Base-by-base conservation (phyloP, 2,888 invertebrate species). In the Drosophila ustulata region DNA sequence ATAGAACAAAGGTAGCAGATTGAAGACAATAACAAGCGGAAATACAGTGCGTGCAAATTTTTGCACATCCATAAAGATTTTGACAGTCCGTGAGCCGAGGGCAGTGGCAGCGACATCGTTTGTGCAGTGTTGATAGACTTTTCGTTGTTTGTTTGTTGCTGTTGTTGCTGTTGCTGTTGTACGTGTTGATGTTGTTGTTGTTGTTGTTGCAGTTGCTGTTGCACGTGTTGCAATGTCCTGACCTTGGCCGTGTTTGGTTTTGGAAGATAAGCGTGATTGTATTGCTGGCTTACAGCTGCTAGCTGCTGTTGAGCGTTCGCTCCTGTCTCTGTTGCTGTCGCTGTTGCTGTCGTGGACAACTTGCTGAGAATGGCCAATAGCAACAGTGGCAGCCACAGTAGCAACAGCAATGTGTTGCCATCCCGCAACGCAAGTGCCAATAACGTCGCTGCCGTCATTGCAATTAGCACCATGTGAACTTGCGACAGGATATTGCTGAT, bases 1-100 rank as follows among this genome's bases (percentile, higher is more conserved):
- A 90, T 91, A 91, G 77, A 92, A 91, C 71, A 92, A 82, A 80
- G 92, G 93, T 89, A 92, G 88, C 90, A 92, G 90, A 87, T 92
- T 92, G 82, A 92, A 91, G 81, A 92, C 91, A 89, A 92, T 90
- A 84, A 92, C 78, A 77, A 92, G 82, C 71, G 92, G 91, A 77
- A 92, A 83, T 70, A 92, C 82, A 87, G 89, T 84, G 75, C 90
- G 90, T 74, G 91, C 81, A 80, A 91, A 81, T 76, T 89, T 90
- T 77, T 92, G 92, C 69, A 91, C 73, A 82, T 92, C 92, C 80
- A 73, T 78, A 65, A 89, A 82, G 76, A 87, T 77, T 73, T 71
- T 81, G 71, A 82, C 70, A 63, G 88, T 71, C 47, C 75, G 66
- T 65, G 70, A 45, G 53, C 80, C 73, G 50, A 58, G 50, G 75